Base-by-base conservation (phyloP, 2,888 invertebrate species). In the Caenorhabditis afra region DNA sequence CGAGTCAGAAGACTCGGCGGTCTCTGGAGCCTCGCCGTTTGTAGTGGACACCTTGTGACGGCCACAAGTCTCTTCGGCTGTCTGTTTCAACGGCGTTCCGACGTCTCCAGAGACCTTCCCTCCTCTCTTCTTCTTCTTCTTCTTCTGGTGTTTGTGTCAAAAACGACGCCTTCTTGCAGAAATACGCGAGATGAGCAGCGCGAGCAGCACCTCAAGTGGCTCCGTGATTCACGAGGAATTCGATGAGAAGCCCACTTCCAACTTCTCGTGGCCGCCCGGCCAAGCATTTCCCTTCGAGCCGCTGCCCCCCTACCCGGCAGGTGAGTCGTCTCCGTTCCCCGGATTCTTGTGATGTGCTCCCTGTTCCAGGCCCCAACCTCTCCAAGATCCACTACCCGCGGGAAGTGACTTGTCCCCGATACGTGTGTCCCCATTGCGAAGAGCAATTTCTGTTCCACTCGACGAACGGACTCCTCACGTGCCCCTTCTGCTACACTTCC, bases 381-480 rank as follows among this genome's bases (percentile, higher is more conserved):
- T 76, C 81, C 4, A 84, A 84, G 50, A 74, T 84, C 47, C 79
- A 73, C 35, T 84, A 84, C 44, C 84, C 84, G 2, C 68, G 81
- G 11, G 84, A 84, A 47, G 79, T 81, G 22, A 68, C 76, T 41
- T 78, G 82, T 35, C 84, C 84, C 18, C 71, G 77, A 35, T 84
- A 84, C 62, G 57, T 79, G 3, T 84, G 84, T 44, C 84, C 84
- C 1, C 81, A 84, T 35, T 84, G 84, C 44, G 74, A 82, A 1
- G 80, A 84, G 55, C 81, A 82, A 22, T 84, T 84, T 50, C 71
- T 82, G 45, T 84, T 82, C 55, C 84, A 81, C 35, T 80, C 81
- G 1, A 59, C 79, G 11, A 76, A 79, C 47, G 84, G 84, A 59
- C 65, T 81, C 12, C 77, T 84, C 37, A 78, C 81, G 11, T 84